Base-by-base conservation (phyloP, 2,888 invertebrate genomes). In the Andrena bicolor region DNA sequence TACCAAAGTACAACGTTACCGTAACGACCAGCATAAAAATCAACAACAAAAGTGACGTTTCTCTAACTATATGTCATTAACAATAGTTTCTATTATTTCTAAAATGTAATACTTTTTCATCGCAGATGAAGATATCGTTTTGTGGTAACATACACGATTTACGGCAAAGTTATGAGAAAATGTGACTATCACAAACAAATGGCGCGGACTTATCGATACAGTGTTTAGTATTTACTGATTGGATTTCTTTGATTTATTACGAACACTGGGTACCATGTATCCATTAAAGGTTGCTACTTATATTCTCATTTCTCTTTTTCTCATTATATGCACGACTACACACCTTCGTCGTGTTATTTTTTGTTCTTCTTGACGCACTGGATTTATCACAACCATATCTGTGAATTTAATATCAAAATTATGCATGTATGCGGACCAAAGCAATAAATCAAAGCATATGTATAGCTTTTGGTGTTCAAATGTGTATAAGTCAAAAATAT, bases 311-410 rank as follows among this genome's bases (percentile, higher is more conserved):
- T 64, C 60, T 73, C 83, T 35, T 85, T 58, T 64, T 71, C 6
- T 51, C 69, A 66, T 63, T 64, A 30, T 41, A 82, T 28, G 26
- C 56, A 41, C 72, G 26, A 23, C 32, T 49, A 10, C 60, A 23
- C n/a, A 58, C 41, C 10, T n/a, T 20, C 30, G 35, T 41, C 51
- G 35, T 26, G 20, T 16, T 13, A 61, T 70, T n/a, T n/a, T 20
- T 26, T 77, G 56, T 30, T 53, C 68, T 10, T 56, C 20, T 65
- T 74, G 61, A 28, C n/a, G 30, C 73, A 69, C 73, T 68, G 80
- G 76, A 69, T 88, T 89, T 81, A 89, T 90, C 90, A 90, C 84
- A 90, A 90, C 90, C 90, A 90, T 83, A 90, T 78, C 90, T 90
- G 76, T 5, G 30, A 13, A 71, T 0, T 16, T 23, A 65, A 51